phyloP scores from a whole-genome alignment of 1,140 invertebrate genomes.

The Anthonomus grandis region DNA sequence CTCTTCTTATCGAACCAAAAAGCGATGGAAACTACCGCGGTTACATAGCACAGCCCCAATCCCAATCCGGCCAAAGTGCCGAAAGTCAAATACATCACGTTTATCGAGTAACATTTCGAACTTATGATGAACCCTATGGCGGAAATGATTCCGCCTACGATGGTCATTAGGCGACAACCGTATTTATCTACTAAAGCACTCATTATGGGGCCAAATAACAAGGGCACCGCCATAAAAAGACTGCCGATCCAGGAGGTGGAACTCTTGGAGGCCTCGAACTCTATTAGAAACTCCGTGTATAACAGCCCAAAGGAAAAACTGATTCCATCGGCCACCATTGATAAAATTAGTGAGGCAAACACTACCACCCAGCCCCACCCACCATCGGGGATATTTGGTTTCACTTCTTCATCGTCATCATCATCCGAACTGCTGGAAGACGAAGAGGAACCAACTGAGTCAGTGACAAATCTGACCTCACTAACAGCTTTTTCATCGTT shows the following conservation, averaged over 20 bases:
- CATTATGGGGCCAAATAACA: slow-evolving; percentile 82
- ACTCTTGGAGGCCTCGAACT: slow-evolving; percentile 77
- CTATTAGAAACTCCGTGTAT: slow-evolving; percentile 80
- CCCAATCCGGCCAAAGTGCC: slow-evolving; percentile 83
- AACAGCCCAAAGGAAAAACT: slow-evolving; percentile 91
- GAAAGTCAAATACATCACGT: slow-evolving; percentile 80
- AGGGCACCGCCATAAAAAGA: slow-evolving; percentile 82
- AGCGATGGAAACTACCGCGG: slow-evolving; percentile 87
- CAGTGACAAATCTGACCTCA: slow-evolving; percentile 25
- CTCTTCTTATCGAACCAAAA: slow-evolving; percentile 95
- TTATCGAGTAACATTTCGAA: slow-evolving; percentile 66
- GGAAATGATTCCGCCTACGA: slow-evolving; percentile 73
- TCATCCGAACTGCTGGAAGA: slow-evolving; percentile 18
- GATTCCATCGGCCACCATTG: slow-evolving; percentile 93
- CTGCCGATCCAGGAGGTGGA: slow-evolving; percentile 87
- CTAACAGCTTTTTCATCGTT: slow-evolving; percentile 9
- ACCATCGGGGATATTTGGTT: slow-evolving; percentile 63
- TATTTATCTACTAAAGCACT: slow-evolving; percentile 84
- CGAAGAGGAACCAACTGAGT: too few species aligned
- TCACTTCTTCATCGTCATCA: slow-evolving; percentile 28
- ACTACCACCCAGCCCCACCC: slow-evolving; percentile 90
- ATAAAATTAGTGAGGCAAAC: slow-evolving; percentile 76
- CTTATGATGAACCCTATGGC: slow-evolving; percentile 78
- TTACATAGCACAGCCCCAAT: slow-evolving; percentile 82
- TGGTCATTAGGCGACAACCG: slow-evolving; percentile 82